These are phyloP conservation scores for Caenorhabditis zanzibari DNA, from an alignment of 2,888 invertebrate genomes.

Conservation along the genomic window DNA sequence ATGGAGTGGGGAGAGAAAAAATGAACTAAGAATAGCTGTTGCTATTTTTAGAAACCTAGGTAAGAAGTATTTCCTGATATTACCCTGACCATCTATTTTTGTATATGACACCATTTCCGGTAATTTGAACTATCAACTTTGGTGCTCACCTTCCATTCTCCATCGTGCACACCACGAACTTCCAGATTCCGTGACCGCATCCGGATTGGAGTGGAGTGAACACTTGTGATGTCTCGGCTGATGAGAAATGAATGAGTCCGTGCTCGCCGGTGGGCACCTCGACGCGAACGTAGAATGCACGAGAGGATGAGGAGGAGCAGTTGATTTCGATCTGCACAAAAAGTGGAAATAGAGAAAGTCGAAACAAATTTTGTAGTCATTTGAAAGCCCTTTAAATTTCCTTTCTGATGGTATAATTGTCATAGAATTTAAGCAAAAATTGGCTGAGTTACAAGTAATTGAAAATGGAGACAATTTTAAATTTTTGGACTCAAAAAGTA, in stretches of 20 bases:
- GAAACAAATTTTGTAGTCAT: neutral
- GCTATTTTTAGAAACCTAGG: conserved; percentile 10
- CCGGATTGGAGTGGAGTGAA: conserved; percentile 74
- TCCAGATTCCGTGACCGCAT: conserved; percentile 79
- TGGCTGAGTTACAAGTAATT: too few relatives aligned
- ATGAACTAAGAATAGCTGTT: neutral
- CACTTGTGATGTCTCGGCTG: conserved; percentile 58
- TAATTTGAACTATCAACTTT: too few relatives aligned
- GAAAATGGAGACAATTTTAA: too few relatives aligned
- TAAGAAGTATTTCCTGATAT: too few relatives aligned
- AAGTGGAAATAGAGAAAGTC: neutral
- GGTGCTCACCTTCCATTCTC: conserved; percentile 61
- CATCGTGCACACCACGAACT: conserved; percentile 68
- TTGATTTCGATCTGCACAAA: conserved; percentile 75
- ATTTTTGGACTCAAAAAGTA: too few relatives aligned
- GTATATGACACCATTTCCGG: neutral
- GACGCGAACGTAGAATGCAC: conserved; percentile 70
- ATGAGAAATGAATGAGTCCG: conserved; percentile 69
- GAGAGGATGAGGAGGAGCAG: conserved; percentile 64
- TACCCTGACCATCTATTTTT: neutral
- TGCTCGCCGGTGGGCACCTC: conserved; percentile 76
- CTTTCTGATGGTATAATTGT: neutral
- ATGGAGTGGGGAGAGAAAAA: neutral
- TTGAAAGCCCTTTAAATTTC: neutral
- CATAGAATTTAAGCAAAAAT: too few relatives aligned